Base-by-base conservation (phyloP, 2,797 vertebrate genomes). In the Danio albolineatus region DNA sequence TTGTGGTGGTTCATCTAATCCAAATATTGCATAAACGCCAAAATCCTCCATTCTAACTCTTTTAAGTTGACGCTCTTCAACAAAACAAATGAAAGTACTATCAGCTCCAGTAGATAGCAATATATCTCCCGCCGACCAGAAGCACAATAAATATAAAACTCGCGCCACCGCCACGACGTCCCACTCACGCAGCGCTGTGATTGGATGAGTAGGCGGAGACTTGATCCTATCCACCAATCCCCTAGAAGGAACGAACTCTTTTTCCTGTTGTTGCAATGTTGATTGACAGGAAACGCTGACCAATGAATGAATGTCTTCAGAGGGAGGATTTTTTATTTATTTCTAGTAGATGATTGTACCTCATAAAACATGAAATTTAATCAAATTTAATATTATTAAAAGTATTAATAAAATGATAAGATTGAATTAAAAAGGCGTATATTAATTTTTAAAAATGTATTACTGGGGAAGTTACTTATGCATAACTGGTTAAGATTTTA, bases 11-110 rank as follows among this genome's bases (percentile, higher is more conserved):
- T 89, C 85, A 7, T 92, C 84, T 9, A 90, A 39, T 67, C 92
- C 93, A 41, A 94, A 92, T 74, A 91, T 73, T 0, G 84, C 93
- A 78, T 91, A 94, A 79, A 95, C 79, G 12, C 88, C 90, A 16
- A 94, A 93, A 4, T 91, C 90, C 0, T 90, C 92, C 94, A 94
- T 95, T 16, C 39, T 17, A 1, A 21, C 36, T 1, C 2, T 28
- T 60, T 16, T 16, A 72, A 46, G 7, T 1, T 12, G 1, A 14
- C 5, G 36, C 7, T 54, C 48, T 53, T 7, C 17, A 72, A 53
- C 1, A 28, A 28, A 48, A 17, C 14, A 61, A 4, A n/a, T 21
- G 8, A n/a, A n/a, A 2, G 16, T 10, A n/a, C 28, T 43, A 36
- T 10, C 14, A 0, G 2, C 7, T 3, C 13, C 6, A 1, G 7